phyloP scores from a whole-genome alignment of 2,797 vertebrate genomes.

The Sandelia bainsii region DNA sequence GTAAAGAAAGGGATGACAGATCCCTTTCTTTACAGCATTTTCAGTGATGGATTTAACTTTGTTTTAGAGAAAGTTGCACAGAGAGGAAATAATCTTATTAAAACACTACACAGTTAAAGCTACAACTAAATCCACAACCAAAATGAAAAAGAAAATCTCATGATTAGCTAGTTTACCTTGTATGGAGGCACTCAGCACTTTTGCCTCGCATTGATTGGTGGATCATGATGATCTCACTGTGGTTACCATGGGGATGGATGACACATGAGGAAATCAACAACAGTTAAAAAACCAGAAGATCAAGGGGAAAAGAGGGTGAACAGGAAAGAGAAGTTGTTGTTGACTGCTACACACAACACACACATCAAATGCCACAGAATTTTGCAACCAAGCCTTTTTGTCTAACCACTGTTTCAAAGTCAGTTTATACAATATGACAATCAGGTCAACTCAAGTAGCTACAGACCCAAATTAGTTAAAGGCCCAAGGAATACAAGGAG shows the following conservation, averaged over 20 bases:
- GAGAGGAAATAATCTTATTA: slow-evolving; percentile 4
- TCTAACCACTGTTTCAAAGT: slow-evolving; percentile 17
- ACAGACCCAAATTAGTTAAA: slow-evolving; percentile 21
- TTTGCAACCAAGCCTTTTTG: slow-evolving; percentile 7
- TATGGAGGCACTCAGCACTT: slow-evolving; percentile 98
- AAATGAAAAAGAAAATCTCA: slow-evolving; percentile 34
- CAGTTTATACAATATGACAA: slow-evolving; percentile 12
- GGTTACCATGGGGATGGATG: slow-evolving; percentile 93
- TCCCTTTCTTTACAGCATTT: not conserved
- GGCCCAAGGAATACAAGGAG: slow-evolving; percentile 10
- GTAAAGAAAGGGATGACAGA: no score
- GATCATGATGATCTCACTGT: slow-evolving; percentile 99
- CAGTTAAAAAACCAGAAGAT: slow-evolving; percentile 75
- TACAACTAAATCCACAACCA: slow-evolving; percentile 17
- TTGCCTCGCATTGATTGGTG: slow-evolving; percentile 97
- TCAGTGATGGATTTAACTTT: not conserved
- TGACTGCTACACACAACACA: slow-evolving; percentile 30
- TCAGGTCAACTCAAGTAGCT: slow-evolving; percentile 2
- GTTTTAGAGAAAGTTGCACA: not conserved
- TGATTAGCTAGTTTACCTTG: slow-evolving; percentile 88
- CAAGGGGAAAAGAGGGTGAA: slow-evolving; percentile 80
- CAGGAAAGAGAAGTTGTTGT: slow-evolving; percentile 62
- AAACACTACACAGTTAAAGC: slow-evolving; percentile 2
- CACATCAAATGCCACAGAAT: slow-evolving; percentile 32
- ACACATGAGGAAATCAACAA: slow-evolving; percentile 89